These are phyloP conservation scores for Xestia ashworthii DNA, from an alignment of 2,888 invertebrate genomes.

Conservation along the genomic window DNA sequence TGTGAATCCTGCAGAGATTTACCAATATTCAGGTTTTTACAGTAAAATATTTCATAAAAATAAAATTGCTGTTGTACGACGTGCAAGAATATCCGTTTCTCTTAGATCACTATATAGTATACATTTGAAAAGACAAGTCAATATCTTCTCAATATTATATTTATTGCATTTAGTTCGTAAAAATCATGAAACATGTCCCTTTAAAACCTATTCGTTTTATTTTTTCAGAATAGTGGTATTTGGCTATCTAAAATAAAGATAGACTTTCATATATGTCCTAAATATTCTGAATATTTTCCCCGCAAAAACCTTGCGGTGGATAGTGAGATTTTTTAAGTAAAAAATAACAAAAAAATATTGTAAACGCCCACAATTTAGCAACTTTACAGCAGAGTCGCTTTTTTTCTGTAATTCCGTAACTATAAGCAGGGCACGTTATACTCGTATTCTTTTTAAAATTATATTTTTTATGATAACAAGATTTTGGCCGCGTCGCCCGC, in stretches of 20 bases:
- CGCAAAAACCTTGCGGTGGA: background rate
- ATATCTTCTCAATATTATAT: background rate
- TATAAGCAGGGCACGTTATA: conserved; percentile 35
- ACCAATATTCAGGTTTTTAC: no score
- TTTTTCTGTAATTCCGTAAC: conserved; percentile 35
- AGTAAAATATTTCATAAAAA: background rate
- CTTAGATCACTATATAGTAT: background rate
- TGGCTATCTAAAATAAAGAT: no score
- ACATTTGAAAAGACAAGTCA: background rate
- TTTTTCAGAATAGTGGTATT: background rate
- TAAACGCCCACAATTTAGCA: conserved; percentile 25
- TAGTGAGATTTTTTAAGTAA: background rate
- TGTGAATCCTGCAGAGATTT: no score
- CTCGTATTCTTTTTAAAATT: conserved; percentile 41
- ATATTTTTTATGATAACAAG: conserved; percentile 36
- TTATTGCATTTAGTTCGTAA: background rate
- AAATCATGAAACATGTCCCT: background rate
- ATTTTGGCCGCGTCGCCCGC: conserved; percentile 34
- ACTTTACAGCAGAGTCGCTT: conserved; percentile 26
- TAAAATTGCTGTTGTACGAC: no score
- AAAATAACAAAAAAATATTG: conserved; percentile 20
- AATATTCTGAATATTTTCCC: conserved; percentile 15
- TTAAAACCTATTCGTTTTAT: background rate
- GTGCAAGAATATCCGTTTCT: no score
- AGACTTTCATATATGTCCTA: no score